These are phyloP conservation scores for Sarcophaga caerulescens DNA, from an alignment of 2,888 invertebrate genomes.

Conservation along the genomic window DNA sequence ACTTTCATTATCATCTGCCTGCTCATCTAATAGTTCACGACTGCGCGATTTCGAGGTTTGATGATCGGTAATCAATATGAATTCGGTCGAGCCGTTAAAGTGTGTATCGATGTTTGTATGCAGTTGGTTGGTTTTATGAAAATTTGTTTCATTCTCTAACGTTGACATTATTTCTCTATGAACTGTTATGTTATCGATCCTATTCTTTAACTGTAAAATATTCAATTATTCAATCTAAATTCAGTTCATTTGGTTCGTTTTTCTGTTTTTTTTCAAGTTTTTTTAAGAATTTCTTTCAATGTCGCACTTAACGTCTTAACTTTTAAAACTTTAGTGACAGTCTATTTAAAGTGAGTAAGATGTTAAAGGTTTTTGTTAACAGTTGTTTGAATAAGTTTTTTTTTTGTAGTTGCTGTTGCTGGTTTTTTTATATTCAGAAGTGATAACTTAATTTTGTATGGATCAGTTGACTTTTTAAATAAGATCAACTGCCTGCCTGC, in stretches of 20 bases:
- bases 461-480: constrained; percentile 48
- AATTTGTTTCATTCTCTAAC: constrained; percentile 74
- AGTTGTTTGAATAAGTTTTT: constrained; percentile 15
- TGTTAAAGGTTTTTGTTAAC: constrained; percentile 55
- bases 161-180: constrained; percentile 72
- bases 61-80: constrained; percentile 77
- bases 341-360: constrained; percentile 36
- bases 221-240: not conserved
- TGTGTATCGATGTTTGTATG: constrained; percentile 75
- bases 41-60: constrained; percentile 74
- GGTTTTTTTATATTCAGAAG: constrained; percentile 9
- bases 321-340: constrained; percentile 31
- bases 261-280: not conserved
- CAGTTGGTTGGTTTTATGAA: constrained; percentile 74
- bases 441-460: constrained; percentile 49
- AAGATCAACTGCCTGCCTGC: constrained; percentile 51
- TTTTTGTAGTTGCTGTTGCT: not conserved
- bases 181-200: constrained; percentile 8
- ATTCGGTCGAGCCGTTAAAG: constrained; percentile 77
- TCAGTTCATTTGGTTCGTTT: not conserved
- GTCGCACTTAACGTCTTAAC: constrained; percentile 54
- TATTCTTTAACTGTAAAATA: not conserved
- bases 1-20: constrained; percentile 54
- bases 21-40: constrained; percentile 72
- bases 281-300: constrained; percentile 10